A percentile compares a stretch with the other conserved stretches of the same genome.
Conservation (phyloP, 2,797 vertebrate genomes). For the Neomorphus geoffroyi region DNA sequence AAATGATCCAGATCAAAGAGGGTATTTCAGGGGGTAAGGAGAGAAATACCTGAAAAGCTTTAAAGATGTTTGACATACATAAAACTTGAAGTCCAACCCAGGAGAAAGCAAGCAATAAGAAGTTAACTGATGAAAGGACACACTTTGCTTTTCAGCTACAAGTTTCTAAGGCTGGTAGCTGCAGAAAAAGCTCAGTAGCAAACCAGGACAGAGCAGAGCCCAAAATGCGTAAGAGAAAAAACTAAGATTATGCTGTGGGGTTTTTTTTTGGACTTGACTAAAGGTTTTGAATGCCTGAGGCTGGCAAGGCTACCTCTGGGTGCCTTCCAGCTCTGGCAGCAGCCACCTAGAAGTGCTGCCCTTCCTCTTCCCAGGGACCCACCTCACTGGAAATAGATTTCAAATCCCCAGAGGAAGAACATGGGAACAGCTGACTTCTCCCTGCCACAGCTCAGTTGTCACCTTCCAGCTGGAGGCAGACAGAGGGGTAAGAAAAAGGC, state of each 20-base stretch:
- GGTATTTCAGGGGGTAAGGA: background rate
- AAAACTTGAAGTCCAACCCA: background rate
- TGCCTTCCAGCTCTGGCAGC: background rate
- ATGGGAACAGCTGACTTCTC: constrained; percentile 32
- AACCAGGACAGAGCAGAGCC: background rate
- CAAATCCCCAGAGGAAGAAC: constrained; percentile 7
- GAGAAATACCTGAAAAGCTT: background rate
- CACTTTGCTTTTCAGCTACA: background rate
- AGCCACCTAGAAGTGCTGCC: background rate
- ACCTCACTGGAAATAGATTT: constrained; percentile 50
- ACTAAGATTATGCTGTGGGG: background rate
- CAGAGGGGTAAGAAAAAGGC: background rate
- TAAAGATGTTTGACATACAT: background rate
- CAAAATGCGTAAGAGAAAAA: background rate
- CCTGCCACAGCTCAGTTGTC: background rate
- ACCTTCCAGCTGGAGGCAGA: background rate
- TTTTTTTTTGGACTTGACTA: background rate
- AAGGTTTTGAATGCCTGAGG: background rate
- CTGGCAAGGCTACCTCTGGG: background rate
- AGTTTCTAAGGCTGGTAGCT: background rate
- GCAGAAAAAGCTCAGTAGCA: background rate
- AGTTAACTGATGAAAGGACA: background rate
- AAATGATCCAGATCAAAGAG: background rate
- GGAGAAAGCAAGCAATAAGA: background rate
- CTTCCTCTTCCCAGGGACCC: constrained; percentile 28